Percentiles rank a stretch among this genome's conserved stretches.
phyloP scores from a whole-genome alignment of 2,113 vertebrate genomes.

The Eleginops maclovinus region DNA sequence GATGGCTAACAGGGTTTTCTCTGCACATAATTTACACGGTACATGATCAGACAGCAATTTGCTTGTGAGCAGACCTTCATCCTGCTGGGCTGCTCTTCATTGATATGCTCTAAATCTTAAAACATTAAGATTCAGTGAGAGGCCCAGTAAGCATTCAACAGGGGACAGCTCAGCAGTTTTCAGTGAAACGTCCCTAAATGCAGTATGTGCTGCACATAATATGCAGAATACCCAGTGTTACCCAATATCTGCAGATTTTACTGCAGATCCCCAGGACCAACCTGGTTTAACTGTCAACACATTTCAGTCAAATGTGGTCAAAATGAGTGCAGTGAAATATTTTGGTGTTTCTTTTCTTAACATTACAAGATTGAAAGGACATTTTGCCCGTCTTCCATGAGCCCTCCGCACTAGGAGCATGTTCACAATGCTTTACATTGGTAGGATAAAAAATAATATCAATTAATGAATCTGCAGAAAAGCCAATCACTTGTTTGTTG shows the following conservation, averaged over 20 bases:
- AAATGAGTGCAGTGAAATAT: not conserved
- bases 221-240: not conserved
- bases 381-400: not conserved
- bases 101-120: constrained; percentile 22
- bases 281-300: not conserved
- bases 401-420: not conserved
- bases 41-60: constrained; percentile 50
- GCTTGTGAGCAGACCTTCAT: constrained; percentile 42
- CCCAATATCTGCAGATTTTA: not conserved
- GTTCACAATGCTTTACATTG: not conserved
- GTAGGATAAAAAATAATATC: not conserved
- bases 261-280: not conserved
- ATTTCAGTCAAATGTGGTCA: not conserved
- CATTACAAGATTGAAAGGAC: not conserved
- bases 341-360: not conserved
- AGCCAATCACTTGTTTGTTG: not conserved
- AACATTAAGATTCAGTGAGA: constrained; percentile 3
- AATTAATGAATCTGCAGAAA: not conserved
- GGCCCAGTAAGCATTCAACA: not conserved
- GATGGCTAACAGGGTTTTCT: constrained; percentile 30
- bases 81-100: constrained; percentile 25
- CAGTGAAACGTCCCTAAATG: not conserved
- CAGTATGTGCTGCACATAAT: no score
- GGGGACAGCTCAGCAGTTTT: not conserved
- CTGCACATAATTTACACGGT: constrained; percentile 52